Percentiles rank a stretch among this genome's conserved stretches.
These are phyloP conservation scores for Malurus cyaneus DNA, from an alignment of 2,113 vertebrate species.

Conservation along the genomic window DNA sequence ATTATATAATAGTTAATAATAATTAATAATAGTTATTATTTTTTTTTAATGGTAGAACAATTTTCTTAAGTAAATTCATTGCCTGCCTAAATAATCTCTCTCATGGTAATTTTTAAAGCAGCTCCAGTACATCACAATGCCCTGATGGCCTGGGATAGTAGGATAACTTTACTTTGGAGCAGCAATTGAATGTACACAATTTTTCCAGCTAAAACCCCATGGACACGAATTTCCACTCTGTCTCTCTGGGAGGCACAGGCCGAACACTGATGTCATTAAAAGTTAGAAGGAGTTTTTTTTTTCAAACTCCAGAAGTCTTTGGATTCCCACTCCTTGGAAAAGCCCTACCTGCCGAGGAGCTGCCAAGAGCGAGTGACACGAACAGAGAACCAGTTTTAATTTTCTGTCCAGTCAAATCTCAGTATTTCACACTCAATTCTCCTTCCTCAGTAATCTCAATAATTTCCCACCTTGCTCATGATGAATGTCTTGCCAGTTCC, in stretches of 20 bases:
- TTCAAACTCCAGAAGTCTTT: background rate
- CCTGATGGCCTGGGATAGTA: background rate
- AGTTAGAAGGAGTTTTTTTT: background rate
- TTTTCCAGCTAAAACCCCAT: slow-evolving; percentile 23
- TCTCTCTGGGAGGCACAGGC: background rate
- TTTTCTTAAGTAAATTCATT: background rate
- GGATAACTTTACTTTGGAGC: slow-evolving; percentile 20
- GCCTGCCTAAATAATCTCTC: background rate
- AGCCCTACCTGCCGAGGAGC: slow-evolving; percentile 63
- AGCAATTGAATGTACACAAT: background rate
- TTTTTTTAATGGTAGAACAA: background rate
- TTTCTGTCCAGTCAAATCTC: slow-evolving; percentile 78
- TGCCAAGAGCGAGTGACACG: slow-evolving; percentile 49
- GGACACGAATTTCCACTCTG: background rate
- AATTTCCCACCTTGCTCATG: slow-evolving; percentile 99
- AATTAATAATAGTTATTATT: background rate
- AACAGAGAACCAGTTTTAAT: slow-evolving; percentile 68
- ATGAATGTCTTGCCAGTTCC: slow-evolving; percentile 95
- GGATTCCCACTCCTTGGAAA: background rate
- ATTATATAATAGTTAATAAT: background rate
- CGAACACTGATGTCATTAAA: background rate
- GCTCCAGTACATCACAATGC: background rate
- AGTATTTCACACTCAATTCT: slow-evolving; percentile 81
- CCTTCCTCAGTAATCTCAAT: slow-evolving; percentile 92
- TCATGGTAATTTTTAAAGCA: background rate